Evolutionary conservation across 1,140 invertebrate species (phyloP).

Genomic region (Apis laboriosa): DNA sequence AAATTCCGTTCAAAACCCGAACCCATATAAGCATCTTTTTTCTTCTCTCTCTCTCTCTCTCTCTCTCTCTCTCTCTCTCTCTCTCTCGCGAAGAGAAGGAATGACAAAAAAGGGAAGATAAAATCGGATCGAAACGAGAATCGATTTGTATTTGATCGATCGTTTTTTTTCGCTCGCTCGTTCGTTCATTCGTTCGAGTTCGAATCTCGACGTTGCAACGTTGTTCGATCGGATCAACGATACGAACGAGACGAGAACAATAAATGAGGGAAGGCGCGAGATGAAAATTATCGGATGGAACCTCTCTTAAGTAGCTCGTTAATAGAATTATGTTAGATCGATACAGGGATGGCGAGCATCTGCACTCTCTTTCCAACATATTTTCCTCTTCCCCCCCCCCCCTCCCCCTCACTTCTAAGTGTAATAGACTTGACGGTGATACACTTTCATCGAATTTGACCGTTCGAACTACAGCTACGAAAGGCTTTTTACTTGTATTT

Average conservation of each 20-base stretch:
- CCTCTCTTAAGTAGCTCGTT: slow-evolving; percentile 37
- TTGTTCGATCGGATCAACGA: slow-evolving; percentile 16
- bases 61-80: background rate
- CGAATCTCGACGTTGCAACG: background rate
- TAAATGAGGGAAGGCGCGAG: background rate
- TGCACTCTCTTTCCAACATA: background rate
- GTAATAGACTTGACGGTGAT: no score
- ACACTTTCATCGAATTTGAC: no score
- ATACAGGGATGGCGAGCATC: background rate
- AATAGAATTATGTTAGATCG: slow-evolving; percentile 32
- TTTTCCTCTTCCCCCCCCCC: no score
- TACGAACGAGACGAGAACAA: background rate
- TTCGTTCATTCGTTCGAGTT: no score
- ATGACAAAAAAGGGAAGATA: background rate
- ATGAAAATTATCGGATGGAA: background rate
- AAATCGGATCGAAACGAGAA: background rate
- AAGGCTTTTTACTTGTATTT: no score
- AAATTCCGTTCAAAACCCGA: background rate
- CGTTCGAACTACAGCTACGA: no score
- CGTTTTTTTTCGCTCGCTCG: background rate
- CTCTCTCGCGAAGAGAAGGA: no score
- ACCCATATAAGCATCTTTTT: no score
- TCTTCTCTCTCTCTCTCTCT: background rate
- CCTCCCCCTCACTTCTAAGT: no score
- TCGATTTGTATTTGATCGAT: slow-evolving; percentile 36